Conservation (phyloP, 1,140 invertebrate genomes). For the Phortica variegata region DNA sequence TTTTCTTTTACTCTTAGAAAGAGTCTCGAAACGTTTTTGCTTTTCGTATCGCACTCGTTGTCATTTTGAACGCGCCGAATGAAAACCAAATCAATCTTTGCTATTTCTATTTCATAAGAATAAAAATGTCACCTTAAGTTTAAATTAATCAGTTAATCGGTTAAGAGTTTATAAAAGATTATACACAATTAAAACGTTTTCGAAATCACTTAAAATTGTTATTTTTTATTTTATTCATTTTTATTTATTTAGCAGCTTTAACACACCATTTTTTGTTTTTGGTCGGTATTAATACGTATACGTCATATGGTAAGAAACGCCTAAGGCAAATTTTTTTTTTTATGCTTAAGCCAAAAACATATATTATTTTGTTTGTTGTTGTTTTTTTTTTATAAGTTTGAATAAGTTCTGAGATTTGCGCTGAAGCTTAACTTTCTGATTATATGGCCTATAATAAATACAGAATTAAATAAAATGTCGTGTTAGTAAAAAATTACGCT, state of each 20-base stretch:
- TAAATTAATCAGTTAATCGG: no score
- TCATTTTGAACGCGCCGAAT: conserved; percentile 43
- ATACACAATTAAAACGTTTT: no score
- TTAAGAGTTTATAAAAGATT: no score
- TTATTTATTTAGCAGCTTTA: conserved; percentile 35
- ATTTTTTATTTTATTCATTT: conserved; percentile 7
- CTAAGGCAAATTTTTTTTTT: conserved; percentile 16
- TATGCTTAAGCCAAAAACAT: conserved; percentile 24
- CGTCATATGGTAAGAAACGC: no score
- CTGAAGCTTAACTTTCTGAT: conserved; percentile 4
- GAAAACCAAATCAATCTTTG: conserved; percentile 55
- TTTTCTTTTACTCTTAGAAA: conserved; percentile 2
- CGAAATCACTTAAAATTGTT: conserved; percentile 26
- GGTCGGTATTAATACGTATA: no score
- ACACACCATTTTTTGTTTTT: conserved; percentile 37
- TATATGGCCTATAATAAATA: conserved; percentile 12
- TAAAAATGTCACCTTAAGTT: no score
- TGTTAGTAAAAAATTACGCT: no score
- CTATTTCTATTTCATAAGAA: no score
- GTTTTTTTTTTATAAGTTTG: no score
- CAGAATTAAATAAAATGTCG: no score
- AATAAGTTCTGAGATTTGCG: no score
- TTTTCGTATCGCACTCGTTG: no score
- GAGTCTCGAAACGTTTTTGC: conserved; percentile 24
- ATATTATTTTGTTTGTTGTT: neutral